These are phyloP conservation scores for Canis aureus DNA, from an alignment of 2,113 vertebrate species.

Conservation along the genomic window DNA sequence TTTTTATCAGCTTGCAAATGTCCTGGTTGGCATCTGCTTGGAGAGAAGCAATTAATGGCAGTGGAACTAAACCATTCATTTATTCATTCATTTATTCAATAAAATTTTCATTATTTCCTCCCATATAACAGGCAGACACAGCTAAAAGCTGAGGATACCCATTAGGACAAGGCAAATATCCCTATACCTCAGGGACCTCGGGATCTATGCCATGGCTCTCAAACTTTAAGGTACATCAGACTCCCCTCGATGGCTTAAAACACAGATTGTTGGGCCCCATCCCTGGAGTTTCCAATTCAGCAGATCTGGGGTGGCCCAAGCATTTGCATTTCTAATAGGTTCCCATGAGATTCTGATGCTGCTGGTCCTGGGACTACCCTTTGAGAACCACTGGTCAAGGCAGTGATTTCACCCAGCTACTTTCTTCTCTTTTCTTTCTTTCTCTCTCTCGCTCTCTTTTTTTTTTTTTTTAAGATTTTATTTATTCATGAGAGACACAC, in stretches of 20 bases:
- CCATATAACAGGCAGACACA: background rate
- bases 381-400: background rate
- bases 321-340: background rate
- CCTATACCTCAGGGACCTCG: background rate
- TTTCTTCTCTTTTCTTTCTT: no score
- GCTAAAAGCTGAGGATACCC: background rate
- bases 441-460: no score
- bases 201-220: background rate
- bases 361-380: background rate
- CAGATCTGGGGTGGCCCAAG: background rate
- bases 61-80: background rate
- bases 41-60: background rate
- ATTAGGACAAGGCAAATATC: no score
- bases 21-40: slow-evolving; percentile 36
- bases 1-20: slow-evolving; percentile 47
- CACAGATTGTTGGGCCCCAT: background rate
- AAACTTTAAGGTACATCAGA: background rate
- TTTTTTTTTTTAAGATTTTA: no score
- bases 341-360: background rate
- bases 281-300: slow-evolving; percentile 10
- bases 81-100: background rate
- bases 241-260: background rate
- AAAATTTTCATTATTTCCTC: background rate
- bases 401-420: background rate
- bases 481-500: no score